A percentile compares a stretch with the other conserved stretches of the same genome.
These are phyloP conservation scores for Chrysolina americana DNA, from an alignment of 2,888 invertebrate species.

Conservation along the genomic window DNA sequence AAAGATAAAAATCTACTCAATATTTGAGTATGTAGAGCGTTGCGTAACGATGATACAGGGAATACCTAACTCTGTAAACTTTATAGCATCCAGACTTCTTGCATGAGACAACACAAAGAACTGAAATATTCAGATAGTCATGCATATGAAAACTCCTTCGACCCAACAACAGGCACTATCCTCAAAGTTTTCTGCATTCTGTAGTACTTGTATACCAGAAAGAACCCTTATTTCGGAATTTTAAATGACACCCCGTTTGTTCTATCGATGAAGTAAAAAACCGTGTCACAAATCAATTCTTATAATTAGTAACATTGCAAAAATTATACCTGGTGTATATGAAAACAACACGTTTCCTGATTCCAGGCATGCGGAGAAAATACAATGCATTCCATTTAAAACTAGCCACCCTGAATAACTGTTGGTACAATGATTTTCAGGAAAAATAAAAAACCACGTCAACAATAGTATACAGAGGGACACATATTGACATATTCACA, in stretches of 20 bases:
- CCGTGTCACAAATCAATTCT: background rate
- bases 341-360: too few relatives aligned
- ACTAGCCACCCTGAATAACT: too few relatives aligned
- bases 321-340: too few relatives aligned
- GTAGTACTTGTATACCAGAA: background rate
- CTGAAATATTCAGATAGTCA: slow-evolving; percentile 61
- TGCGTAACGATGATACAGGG: slow-evolving; percentile 67
- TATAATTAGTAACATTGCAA: background rate
- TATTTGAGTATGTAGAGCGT: slow-evolving; percentile 67
- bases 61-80: slow-evolving; percentile 55
- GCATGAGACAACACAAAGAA: slow-evolving; percentile 53
- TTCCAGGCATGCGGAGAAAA: too few relatives aligned
- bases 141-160: slow-evolving; percentile 56
- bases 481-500: too few relatives aligned
- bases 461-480: too few relatives aligned
- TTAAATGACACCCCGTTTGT: background rate
- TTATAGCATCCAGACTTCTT: slow-evolving; percentile 42
- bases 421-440: too few relatives aligned
- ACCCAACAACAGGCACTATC: slow-evolving; percentile 28
- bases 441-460: too few relatives aligned
- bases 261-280: background rate
- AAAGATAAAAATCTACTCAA: slow-evolving; percentile 63
- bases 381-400: too few relatives aligned
- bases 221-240: background rate
- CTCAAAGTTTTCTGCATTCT: slow-evolving; percentile 35